These are phyloP conservation scores for Hozukius guyotensis DNA, from an alignment of 2,797 vertebrate genomes.

Conservation along the genomic window DNA sequence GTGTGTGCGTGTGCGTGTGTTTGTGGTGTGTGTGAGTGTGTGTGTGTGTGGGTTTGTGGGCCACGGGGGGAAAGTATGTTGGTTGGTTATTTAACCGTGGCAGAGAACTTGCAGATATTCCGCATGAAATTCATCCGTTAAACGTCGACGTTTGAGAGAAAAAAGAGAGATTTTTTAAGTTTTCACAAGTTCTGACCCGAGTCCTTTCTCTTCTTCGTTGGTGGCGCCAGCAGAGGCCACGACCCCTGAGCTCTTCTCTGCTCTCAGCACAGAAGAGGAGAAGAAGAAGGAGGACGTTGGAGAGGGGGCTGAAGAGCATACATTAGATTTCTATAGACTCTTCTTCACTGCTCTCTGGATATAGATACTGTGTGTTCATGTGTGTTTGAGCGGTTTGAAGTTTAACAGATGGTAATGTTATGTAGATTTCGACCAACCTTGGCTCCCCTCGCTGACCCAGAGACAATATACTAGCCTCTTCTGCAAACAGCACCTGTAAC, in stretches of 20 bases:
- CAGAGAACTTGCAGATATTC: constrained; percentile 50
- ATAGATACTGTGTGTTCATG: background rate
- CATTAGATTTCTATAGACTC: constrained; percentile 60
- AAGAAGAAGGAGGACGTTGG: constrained; percentile 36
- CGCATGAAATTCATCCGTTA: constrained; percentile 32
- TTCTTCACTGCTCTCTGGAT: constrained; percentile 32
- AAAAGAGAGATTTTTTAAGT: constrained; percentile 9
- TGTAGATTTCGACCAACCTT: constrained; percentile 72
- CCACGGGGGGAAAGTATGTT: constrained; percentile 55
- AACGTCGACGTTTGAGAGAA: constrained; percentile 11
- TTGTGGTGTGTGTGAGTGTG: constrained; percentile 10
- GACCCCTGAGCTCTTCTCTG: constrained; percentile 39
- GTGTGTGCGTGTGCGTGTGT: constrained; percentile 18
- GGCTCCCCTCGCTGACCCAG: constrained; percentile 62
- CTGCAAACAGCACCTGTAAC: constrained; percentile 70
- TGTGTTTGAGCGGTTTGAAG: constrained; percentile 67
- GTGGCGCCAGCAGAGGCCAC: constrained; percentile 43
- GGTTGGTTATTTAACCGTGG: constrained; percentile 60
- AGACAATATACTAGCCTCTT: constrained; percentile 56
- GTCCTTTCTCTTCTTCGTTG: constrained; percentile 7
- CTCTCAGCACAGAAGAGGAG: constrained; percentile 42
- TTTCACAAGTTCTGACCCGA: background rate
- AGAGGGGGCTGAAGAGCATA: constrained; percentile 60
- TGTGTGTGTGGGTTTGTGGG: background rate
- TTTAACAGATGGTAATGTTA: constrained; percentile 81